Conservation (phyloP, 2,797 vertebrate genomes). For the Bufotes viridis region DNA sequence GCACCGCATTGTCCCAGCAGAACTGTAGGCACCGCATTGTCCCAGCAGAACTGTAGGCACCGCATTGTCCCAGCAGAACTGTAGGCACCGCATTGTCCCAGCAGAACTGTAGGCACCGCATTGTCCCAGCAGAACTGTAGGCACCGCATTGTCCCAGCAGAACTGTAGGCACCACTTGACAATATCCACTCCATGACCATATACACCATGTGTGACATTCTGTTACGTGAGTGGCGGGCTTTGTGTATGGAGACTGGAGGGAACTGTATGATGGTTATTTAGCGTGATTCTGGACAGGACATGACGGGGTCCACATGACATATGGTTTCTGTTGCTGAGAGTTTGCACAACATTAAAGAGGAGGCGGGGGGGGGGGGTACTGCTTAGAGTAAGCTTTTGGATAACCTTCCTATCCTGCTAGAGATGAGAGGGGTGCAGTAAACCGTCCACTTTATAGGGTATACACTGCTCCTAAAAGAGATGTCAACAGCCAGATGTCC, state of each 20-base stretch:
- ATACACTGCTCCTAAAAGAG: background rate
- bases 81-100: too few species aligned
- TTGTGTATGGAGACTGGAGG: background rate
- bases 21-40: background rate
- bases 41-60: background rate
- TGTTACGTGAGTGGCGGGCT: background rate
- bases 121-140: background rate
- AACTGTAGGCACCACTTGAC: too few species aligned
- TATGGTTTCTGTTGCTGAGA: slow-evolving; percentile 16
- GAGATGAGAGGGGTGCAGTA: background rate
- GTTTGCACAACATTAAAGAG: background rate
- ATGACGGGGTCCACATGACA: slow-evolving; percentile 1
- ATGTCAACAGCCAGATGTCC: background rate
- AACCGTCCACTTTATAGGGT: too few species aligned
- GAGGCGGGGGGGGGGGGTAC: background rate
- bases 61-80: too few species aligned
- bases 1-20: too few species aligned
- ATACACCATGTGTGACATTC: background rate
- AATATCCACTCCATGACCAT: background rate
- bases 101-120: background rate
- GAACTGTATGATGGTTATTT: background rate
- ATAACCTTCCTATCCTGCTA: background rate
- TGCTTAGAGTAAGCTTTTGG: background rate
- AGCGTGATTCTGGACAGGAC: background rate
- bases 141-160: background rate